Conservation (phyloP, 2,888 invertebrate genomes). For the Orthonevra nobilis region DNA sequence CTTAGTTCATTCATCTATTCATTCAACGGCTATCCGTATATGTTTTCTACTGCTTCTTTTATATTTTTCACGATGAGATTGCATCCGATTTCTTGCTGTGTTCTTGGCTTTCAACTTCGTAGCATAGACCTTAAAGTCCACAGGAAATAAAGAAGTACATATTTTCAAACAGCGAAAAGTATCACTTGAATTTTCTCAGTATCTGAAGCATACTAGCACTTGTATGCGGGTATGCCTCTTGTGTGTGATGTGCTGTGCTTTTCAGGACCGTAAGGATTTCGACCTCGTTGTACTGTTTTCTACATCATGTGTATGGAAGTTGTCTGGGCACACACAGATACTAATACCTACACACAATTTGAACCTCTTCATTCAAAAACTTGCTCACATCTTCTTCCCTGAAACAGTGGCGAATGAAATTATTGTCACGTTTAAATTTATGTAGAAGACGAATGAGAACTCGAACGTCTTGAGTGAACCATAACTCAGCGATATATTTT, state of each 20-base stretch:
- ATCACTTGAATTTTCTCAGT: slow-evolving; percentile 23
- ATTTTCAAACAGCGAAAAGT: neutral
- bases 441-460: no score
- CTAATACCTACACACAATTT: neutral
- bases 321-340: neutral
- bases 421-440: no score
- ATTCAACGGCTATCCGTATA: no score
- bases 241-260: neutral
- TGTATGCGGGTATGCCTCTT: neutral
- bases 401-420: no score
- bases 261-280: neutral
- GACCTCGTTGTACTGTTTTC: slow-evolving; percentile 2
- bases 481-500: no score
- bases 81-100: slow-evolving; percentile 16
- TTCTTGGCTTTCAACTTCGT: slow-evolving; percentile 1
- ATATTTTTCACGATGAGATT: neutral
- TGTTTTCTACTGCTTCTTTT: neutral
- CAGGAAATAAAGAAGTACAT: neutral
- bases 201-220: slow-evolving; percentile 5
- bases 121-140: slow-evolving; percentile 11
- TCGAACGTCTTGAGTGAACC: no score
- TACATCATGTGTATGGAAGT: slow-evolving; percentile 11
- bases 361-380: slow-evolving; percentile 13
- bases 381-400: no score
- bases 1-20: neutral